phyloP scores from a whole-genome alignment of 2,888 invertebrate genomes.

The Panzeria rudis region DNA sequence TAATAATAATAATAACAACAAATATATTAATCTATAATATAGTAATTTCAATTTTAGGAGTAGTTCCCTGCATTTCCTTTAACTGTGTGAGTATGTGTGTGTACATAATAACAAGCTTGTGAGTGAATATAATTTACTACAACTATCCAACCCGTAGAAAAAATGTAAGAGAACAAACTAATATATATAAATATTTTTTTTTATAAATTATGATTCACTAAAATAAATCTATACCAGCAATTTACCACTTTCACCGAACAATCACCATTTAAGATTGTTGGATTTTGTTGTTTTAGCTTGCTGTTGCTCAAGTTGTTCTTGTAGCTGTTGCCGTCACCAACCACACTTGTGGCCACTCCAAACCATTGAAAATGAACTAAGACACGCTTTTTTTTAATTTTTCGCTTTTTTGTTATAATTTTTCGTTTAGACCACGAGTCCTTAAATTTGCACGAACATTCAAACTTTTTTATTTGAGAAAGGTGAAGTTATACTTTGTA shows the following conservation, averaged over 20 bases:
- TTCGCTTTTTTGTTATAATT: conserved; percentile 11
- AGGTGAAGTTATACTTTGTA: background rate
- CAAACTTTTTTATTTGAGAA: background rate
- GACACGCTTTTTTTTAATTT: conserved; percentile 47
- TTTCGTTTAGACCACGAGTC: conserved; percentile 52
- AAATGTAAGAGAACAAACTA: background rate
- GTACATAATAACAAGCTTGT: background rate
- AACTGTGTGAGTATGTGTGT: conserved; percentile 5
- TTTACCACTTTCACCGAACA: conserved; percentile 47
- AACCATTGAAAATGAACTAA: conserved; percentile 56
- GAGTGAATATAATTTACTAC: conserved; percentile 28
- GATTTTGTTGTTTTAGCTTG: conserved; percentile 14
- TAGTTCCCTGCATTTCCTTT: conserved; percentile 15
- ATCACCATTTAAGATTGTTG: conserved; percentile 47
- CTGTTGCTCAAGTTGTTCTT: conserved; percentile 31
- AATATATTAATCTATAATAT: conserved; percentile 53
- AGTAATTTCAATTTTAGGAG: conserved; percentile 41
- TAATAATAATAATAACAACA: conserved; percentile 49
- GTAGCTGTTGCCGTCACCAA: conserved; percentile 38
- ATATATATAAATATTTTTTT: conserved; percentile 12
- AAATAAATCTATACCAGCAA: conserved; percentile 31
- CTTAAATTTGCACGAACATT: conserved; percentile 27
- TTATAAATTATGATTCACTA: conserved; percentile 59
- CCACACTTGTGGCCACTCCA: conserved; percentile 49
- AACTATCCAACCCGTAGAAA: background rate